A percentile compares a stretch with the other conserved stretches of the same genome.
phyloP scores from a whole-genome alignment of 2,797 vertebrate species.

The Rachycentron canadum region DNA sequence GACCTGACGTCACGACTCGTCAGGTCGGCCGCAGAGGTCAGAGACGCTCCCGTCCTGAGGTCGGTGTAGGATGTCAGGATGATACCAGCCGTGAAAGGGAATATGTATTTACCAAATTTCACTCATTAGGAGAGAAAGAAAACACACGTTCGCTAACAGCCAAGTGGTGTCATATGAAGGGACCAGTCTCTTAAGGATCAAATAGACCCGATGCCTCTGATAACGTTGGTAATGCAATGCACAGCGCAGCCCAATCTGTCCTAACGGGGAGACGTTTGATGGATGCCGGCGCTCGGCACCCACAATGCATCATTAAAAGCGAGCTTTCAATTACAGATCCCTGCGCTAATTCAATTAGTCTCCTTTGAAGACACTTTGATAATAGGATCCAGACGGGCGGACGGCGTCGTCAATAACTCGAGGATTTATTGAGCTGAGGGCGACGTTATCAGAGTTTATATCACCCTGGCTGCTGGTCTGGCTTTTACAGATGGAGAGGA shows the following conservation, averaged over 20 bases:
- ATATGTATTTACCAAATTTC: neutral
- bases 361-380: conserved; percentile 74
- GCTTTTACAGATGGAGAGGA: neutral
- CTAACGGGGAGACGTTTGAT: conserved; percentile 43
- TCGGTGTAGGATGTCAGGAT: conserved; percentile 7
- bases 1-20: too few relatives aligned
- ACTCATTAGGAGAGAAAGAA: neutral
- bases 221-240: neutral
- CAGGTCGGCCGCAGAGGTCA: conserved; percentile 3
- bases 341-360: conserved; percentile 72
- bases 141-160: neutral
- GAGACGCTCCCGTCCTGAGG: neutral
- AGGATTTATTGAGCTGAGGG: conserved; percentile 54
- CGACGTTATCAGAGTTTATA: conserved; percentile 52
- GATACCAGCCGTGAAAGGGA: neutral
- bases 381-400: conserved; percentile 64
- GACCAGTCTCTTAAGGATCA: neutral
- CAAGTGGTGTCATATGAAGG: neutral
- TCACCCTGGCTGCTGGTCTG: conserved; percentile 38
- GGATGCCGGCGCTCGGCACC: conserved; percentile 38
- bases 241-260: conserved; percentile 22
- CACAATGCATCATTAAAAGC: conserved; percentile 66
- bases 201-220: conserved; percentile 16
- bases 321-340: conserved; percentile 62
- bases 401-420: conserved; percentile 65